Conservation (phyloP, 2,888 invertebrate genomes). For the Phoronis australis region DNA sequence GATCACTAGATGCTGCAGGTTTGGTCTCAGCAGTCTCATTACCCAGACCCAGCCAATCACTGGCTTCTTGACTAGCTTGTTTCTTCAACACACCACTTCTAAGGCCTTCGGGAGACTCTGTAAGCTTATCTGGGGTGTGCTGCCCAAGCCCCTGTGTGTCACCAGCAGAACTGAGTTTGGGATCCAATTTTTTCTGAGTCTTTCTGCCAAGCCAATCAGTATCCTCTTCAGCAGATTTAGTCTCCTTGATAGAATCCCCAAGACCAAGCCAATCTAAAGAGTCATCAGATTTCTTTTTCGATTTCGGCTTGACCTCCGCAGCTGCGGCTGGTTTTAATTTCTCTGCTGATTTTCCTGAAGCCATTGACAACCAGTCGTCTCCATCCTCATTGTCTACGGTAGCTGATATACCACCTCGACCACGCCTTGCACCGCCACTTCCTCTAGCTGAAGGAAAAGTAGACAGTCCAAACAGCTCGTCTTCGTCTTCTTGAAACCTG, state of each 20-base stretch:
- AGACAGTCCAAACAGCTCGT: constrained; percentile 55
- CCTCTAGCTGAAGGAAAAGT: constrained; percentile 26
- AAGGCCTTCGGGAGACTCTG: neutral
- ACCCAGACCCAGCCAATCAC: constrained; percentile 6
- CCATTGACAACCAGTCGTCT: constrained; percentile 34
- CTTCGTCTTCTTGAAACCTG: constrained; percentile 53
- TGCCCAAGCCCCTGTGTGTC: constrained; percentile 17
- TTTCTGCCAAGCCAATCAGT: neutral
- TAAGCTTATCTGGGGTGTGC: neutral
- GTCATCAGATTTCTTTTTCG: neutral
- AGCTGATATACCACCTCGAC: constrained; percentile 3
- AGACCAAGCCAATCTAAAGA: neutral
- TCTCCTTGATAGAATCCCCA: neutral
- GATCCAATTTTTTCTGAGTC: neutral
- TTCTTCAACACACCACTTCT: neutral
- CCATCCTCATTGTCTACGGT: neutral
- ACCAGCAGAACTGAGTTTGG: constrained; percentile 12
- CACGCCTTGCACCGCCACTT: constrained; percentile 1
- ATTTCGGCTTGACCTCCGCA: neutral
- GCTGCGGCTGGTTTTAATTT: neutral
- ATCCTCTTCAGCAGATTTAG: neutral
- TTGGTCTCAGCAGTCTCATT: constrained; percentile 1
- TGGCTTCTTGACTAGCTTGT: neutral
- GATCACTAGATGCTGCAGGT: neutral
- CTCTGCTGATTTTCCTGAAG: constrained; percentile 6